These are phyloP conservation scores for Trachelus tabidus DNA, from an alignment of 2,888 invertebrate species.

Conservation along the genomic window DNA sequence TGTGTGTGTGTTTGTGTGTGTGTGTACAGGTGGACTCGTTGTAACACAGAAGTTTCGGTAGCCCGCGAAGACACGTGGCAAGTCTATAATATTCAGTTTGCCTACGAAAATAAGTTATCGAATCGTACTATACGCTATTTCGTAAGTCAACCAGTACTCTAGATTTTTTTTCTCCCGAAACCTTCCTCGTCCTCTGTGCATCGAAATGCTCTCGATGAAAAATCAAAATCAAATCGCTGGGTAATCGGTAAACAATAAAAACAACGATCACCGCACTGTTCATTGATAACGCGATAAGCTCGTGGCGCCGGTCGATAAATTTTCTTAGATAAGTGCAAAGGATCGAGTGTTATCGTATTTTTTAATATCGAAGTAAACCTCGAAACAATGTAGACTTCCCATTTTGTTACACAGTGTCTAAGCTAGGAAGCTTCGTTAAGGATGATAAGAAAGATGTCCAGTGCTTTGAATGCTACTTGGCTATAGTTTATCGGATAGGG, in stretches of 20 bases:
- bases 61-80: not conserved
- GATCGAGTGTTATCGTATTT: not conserved
- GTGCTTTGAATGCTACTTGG: not conserved
- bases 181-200: not conserved
- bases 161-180: not conserved
- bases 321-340: not conserved
- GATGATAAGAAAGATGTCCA: not conserved
- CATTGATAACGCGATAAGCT: not conserved
- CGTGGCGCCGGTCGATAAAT: not conserved
- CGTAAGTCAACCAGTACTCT: not conserved
- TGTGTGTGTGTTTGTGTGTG: too few relatives aligned
- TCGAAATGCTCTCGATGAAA: not conserved
- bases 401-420: not conserved
- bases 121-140: not conserved
- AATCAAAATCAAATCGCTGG: not conserved
- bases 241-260: not conserved
- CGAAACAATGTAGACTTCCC: not conserved
- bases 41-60: not conserved
- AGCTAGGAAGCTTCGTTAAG: not conserved
- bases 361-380: not conserved
- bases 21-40: not conserved
- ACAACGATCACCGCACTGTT: not conserved
- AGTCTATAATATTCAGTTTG: not conserved
- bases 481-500: not conserved
- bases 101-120: not conserved